phyloP scores from a whole-genome alignment of 2,797 vertebrate genomes.

The Sardinella longiceps region DNA sequence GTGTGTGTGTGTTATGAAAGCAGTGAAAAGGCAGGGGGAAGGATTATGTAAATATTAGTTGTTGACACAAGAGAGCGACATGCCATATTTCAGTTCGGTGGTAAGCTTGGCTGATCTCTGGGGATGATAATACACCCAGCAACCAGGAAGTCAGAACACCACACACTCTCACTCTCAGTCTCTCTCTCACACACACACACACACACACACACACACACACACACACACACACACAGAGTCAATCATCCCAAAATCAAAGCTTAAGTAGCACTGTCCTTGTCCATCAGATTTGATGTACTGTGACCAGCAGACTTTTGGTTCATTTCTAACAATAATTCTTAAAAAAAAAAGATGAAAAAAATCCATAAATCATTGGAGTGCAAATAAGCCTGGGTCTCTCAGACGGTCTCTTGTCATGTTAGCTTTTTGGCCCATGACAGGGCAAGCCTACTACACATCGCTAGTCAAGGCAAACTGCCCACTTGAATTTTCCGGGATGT shows the following conservation, averaged over 20 bases:
- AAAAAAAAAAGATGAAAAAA: too few species aligned
- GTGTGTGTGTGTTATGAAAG: conserved; percentile 66
- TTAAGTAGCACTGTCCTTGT: neutral
- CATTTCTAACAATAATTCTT: neutral
- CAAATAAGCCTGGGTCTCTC: neutral
- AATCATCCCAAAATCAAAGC: neutral
- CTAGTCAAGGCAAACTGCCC: conserved; percentile 22
- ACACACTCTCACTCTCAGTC: conserved; percentile 40
- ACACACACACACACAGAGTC: conserved; percentile 42
- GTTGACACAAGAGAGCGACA: conserved; percentile 75
- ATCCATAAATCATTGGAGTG: neutral
- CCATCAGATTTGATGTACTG: neutral
- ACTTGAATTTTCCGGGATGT: conserved; percentile 29
- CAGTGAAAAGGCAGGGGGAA: conserved; percentile 60
- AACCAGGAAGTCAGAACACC: conserved; percentile 18
- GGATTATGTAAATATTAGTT: conserved; percentile 75
- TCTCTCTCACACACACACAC: conserved; percentile 31
- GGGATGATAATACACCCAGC: conserved; percentile 11
- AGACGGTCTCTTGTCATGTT: neutral
- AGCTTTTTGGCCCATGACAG: conserved; percentile 9
- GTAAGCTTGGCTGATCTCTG: conserved; percentile 52
- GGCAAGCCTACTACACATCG: neutral
- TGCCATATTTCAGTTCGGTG: conserved; percentile 50
- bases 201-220: conserved; percentile 33
- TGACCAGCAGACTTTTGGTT: neutral